phyloP scores from a whole-genome alignment of 2,888 invertebrate species.

The Hypsopygia costalis region DNA sequence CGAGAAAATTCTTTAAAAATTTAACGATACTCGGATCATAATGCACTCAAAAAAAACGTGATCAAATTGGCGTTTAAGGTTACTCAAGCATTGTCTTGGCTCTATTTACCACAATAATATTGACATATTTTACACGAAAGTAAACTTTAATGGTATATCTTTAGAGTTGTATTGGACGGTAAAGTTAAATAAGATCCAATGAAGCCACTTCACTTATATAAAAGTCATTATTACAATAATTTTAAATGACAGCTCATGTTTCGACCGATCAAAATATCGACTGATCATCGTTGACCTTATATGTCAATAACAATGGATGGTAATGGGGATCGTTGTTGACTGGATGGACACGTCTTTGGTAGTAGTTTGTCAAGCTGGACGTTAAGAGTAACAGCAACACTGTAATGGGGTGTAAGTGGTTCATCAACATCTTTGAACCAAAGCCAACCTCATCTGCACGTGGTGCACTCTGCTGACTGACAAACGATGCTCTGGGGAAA shows the following conservation, averaged over 20 bases:
- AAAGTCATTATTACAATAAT: conserved; percentile 24
- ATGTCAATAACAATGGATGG: conserved; percentile 3
- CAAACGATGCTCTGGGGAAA: no score
- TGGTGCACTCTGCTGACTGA: no score
- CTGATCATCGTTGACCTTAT: conserved; percentile 11
- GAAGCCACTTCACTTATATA: conserved; percentile 11
- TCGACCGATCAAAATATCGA: conserved; percentile 9
- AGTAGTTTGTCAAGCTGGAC: no score
- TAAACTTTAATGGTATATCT: neutral
- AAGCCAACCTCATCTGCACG: no score
- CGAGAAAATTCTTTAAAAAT: conserved; percentile 1
- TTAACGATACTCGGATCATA: conserved; percentile 1
- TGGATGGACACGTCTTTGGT: conserved; percentile 2
- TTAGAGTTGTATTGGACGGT: no score
- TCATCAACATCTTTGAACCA: no score
- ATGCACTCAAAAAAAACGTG: conserved; percentile 22
- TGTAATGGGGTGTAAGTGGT: no score
- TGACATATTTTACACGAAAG: neutral
- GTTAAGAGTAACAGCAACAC: no score
- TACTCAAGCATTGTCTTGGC: conserved; percentile 14
- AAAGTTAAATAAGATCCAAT: neutral
- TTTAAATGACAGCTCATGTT: conserved; percentile 24
- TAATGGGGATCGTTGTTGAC: conserved; percentile 5
- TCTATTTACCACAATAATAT: neutral
- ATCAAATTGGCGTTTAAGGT: conserved; percentile 26